phyloP scores from a whole-genome alignment of 2,888 invertebrate species.

The Acanthoscelides obtectus region DNA sequence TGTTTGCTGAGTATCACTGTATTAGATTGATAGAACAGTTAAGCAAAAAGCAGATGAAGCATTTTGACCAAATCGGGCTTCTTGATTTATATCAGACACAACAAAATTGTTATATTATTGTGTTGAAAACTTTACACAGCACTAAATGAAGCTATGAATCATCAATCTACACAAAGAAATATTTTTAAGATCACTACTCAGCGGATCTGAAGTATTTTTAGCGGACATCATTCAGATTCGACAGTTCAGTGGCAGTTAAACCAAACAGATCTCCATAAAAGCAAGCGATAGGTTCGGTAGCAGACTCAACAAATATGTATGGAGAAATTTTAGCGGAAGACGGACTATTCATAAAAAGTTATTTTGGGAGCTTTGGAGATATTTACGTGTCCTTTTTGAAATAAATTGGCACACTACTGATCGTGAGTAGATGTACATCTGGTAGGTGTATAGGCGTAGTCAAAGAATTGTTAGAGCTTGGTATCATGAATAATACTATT shows the following conservation, averaged over 20 bases:
- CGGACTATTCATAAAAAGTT: neutral
- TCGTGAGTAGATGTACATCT: neutral
- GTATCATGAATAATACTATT: no score
- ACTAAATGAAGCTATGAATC: neutral
- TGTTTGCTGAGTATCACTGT: no score
- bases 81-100: neutral
- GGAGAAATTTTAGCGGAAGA: neutral
- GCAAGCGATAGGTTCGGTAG: neutral
- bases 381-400: neutral
- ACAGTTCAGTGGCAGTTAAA: neutral
- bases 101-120: neutral
- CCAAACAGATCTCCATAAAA: neutral
- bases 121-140: neutral
- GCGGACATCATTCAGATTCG: neutral
- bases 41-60: no score
- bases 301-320: neutral
- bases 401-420: neutral
- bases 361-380: neutral
- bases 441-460: neutral
- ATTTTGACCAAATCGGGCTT: neutral
- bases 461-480: neutral
- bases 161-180: neutral
- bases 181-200: neutral
- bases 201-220: neutral
- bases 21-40: no score